Evolutionary conservation across 2,888 invertebrate species (phyloP), one percentile per base, ranked within the genome.

Genomic region (Xestoiulus laeticollis): DNA sequence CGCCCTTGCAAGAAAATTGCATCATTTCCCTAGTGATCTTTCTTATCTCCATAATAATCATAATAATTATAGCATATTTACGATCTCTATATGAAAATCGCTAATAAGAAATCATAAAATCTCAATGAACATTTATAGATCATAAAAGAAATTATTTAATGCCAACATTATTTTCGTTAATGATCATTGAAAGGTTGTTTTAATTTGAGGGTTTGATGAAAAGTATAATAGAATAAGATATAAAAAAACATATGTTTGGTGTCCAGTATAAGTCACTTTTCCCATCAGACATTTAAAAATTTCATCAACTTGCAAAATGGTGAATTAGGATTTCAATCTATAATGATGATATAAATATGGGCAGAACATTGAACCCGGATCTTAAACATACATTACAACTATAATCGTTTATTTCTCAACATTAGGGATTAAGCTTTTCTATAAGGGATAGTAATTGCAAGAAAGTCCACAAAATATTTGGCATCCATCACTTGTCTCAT

Each of bases 1-100:
- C 48, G 14, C 48, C 48, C 48, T 16, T 16, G 48, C 48, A 16
- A 16, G 10, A 16, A 48, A 10, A 16, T 48, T 16, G 59, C 19
- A 59, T n/a, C 14, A 59, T 59, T 59, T 59, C 59, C 59, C 59
- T n/a, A 59, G 59, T 6, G 59, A 59, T n/a, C 19, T 1, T n/a
- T 59, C n/a, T 59, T 59, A 59, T 59, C 59, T 59, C 59, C n/a
- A 59, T 59, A 59, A n/a, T 3, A n/a, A 59, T 59, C 59, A 59
- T 6, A 3, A 3, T 59, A 19, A n/a, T 59, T 59, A 59, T 59
- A 59, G 1, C 1, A 3, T 12, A 48, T 10, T 16, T 10, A 10
- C 12, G 1, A 48, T 48, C 43, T 43, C 43, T 43, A 48, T 8
- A 48, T 48, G 43, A 48, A 48, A 48, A 48, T 48, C 12, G 12